These are phyloP conservation scores for Drosophila bocqueti DNA, from an alignment of 1,140 invertebrate genomes.

Conservation along the genomic window DNA sequence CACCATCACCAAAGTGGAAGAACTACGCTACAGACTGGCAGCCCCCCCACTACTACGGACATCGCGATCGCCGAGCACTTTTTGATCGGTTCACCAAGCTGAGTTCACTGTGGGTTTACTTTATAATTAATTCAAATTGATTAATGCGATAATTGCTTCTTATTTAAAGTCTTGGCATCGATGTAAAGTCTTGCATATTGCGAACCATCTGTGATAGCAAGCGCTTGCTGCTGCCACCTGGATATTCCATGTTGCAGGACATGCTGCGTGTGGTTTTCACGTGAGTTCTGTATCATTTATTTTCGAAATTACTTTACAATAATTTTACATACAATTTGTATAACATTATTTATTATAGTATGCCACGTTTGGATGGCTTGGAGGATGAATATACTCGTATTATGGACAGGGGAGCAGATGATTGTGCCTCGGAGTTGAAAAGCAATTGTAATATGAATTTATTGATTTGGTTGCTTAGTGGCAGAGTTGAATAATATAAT, in stretches of 20 bases:
- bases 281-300: conserved; percentile 40
- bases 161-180: conserved; percentile 57
- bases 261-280: conserved; percentile 72
- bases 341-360: conserved; percentile 26
- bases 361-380: conserved; percentile 70
- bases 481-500: conserved; percentile 42
- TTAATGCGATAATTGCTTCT: neutral
- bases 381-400: conserved; percentile 71
- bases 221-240: conserved; percentile 68
- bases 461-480: conserved; percentile 66
- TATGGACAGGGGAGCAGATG: conserved; percentile 53
- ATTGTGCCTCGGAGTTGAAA: conserved; percentile 52
- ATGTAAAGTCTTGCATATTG: conserved; percentile 76
- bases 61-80: conserved; percentile 71
- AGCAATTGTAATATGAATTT: conserved; percentile 67
- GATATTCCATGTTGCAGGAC: conserved; percentile 79
- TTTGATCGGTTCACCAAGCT: conserved; percentile 65
- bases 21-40: neutral
- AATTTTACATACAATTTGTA: neutral
- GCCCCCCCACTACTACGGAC: conserved; percentile 49
- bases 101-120: conserved; percentile 54
- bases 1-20: conserved; percentile 41
- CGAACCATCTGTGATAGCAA: conserved; percentile 74
- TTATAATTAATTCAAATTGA: too few relatives aligned
- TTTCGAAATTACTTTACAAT: neutral